Evolutionary conservation across 35 echinoderm and acorn worm species (phyloP).

Genomic region (Hemicentrotus pulcherrimus): DNA sequence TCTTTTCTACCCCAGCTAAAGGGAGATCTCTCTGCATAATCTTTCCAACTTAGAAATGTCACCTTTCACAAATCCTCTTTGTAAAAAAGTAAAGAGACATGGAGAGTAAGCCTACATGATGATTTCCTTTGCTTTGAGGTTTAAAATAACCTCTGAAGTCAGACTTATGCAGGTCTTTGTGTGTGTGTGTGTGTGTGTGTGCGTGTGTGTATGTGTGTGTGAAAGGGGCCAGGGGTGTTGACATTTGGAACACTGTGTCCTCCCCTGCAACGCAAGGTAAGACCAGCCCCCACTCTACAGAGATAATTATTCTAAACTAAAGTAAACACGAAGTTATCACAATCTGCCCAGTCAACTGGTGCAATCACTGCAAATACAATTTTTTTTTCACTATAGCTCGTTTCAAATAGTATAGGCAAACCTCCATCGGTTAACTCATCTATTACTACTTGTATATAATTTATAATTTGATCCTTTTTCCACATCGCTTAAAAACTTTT

Average conservation of each 20-base stretch:
- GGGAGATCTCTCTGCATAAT: background rate
- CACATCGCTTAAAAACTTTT: too few relatives aligned
- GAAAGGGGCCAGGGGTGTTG: background rate
- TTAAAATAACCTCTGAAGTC: background rate
- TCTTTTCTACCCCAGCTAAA: background rate
- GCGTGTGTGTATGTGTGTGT: background rate
- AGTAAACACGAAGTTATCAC: too few relatives aligned
- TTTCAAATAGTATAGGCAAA: too few relatives aligned
- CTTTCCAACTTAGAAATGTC: background rate
- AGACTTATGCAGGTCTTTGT: background rate
- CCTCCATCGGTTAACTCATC: too few relatives aligned
- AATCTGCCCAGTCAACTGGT: too few relatives aligned
- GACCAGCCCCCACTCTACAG: background rate
- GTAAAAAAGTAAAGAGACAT: background rate
- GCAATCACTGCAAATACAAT: too few relatives aligned
- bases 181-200: background rate
- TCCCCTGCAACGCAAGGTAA: background rate
- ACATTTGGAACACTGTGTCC: background rate
- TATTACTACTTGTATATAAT: too few relatives aligned
- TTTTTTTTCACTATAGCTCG: too few relatives aligned
- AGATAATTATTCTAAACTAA: too few relatives aligned
- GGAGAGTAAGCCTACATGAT: background rate
- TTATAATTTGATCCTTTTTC: too few relatives aligned
- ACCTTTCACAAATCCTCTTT: background rate
- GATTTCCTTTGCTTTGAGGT: slow-evolving; percentile 9